phyloP scores from a whole-genome alignment of 1,140 invertebrate species.

The Luehdorfia chinensis region DNA sequence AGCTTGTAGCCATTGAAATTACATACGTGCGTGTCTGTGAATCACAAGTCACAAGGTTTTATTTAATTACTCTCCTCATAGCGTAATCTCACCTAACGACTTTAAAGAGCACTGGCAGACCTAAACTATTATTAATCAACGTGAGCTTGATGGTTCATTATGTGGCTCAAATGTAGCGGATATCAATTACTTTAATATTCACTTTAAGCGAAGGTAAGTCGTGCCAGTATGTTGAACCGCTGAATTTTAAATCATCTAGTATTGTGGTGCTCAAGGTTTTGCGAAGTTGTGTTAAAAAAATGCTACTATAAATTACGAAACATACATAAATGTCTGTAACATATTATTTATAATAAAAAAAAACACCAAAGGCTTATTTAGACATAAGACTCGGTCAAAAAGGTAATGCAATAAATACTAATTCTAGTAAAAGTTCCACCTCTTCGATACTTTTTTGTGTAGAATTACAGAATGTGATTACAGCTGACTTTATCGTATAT shows the following conservation, averaged over 20 bases:
- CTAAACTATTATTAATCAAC: conserved; percentile 49
- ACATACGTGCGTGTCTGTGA: conserved; percentile 22
- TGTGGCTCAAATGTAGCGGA: conserved; percentile 33
- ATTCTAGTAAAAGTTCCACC: too few relatives aligned
- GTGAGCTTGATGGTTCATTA: conserved; percentile 37
- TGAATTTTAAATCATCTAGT: conserved; percentile 1
- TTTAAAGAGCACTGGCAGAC: conserved; percentile 34
- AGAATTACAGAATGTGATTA: too few relatives aligned
- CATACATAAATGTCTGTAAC: too few relatives aligned
- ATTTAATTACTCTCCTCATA: conserved; percentile 45
- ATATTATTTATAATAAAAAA: too few relatives aligned
- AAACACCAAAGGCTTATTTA: too few relatives aligned
- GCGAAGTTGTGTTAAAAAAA: too few relatives aligned
- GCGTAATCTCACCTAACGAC: conserved; percentile 33
- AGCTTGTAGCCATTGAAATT: not conserved
- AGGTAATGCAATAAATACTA: too few relatives aligned
- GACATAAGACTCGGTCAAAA: too few relatives aligned
- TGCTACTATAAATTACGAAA: too few relatives aligned
- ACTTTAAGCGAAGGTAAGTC: not conserved
- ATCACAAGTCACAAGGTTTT: conserved; percentile 31
- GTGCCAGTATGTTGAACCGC: not conserved
- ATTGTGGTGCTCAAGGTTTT: too few relatives aligned
- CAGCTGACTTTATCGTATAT: too few relatives aligned
- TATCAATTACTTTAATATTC: conserved; percentile 31
- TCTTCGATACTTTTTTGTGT: too few relatives aligned